Percentiles rank a stretch among this genome's conserved stretches.
Conservation (phyloP, 30 jellyfish, hydroid and myxozoan species). For the Chrysaora quinquecirrha region DNA sequence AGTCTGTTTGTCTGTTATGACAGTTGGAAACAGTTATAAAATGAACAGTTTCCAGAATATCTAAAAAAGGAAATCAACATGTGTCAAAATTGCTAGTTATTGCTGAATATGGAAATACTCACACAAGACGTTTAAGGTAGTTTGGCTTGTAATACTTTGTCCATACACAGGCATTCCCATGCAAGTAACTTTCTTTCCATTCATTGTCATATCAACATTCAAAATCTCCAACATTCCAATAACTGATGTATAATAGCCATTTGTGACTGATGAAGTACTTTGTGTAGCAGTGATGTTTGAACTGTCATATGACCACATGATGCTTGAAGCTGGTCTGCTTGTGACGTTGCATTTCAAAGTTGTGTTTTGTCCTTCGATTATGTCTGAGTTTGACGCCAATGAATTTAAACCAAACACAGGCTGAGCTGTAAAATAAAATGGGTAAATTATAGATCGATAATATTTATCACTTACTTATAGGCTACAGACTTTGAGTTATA, state of each 20-base stretch:
- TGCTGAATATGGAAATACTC: too few relatives aligned
- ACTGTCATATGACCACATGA: conserved; percentile 9
- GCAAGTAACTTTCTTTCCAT: neutral
- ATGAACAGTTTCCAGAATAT: too few relatives aligned
- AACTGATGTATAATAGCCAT: neutral
- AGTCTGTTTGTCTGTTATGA: too few relatives aligned
- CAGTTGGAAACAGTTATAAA: too few relatives aligned
- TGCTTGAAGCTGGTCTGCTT: conserved; percentile 20
- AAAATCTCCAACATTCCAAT: neutral
- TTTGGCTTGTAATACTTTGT: neutral
- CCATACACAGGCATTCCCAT: conserved; percentile 17
- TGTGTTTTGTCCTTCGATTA: neutral
- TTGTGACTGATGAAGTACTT: neutral
- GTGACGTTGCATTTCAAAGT: conserved; percentile 9
- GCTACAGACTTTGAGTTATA: too few relatives aligned
- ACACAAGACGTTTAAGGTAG: conserved; percentile 6
- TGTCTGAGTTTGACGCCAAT: neutral
- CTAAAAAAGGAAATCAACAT: too few relatives aligned
- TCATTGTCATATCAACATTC: neutral
- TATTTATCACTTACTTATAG: too few relatives aligned
- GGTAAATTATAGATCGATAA: too few relatives aligned
- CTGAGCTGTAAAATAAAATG: conserved; percentile 1
- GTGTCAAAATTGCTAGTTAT: too few relatives aligned
- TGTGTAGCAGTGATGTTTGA: conserved; percentile 3
- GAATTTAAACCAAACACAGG: conserved; percentile 5